Base-by-base conservation (phyloP, 2,797 vertebrate genomes). In the Peromyscus nudipes region DNA sequence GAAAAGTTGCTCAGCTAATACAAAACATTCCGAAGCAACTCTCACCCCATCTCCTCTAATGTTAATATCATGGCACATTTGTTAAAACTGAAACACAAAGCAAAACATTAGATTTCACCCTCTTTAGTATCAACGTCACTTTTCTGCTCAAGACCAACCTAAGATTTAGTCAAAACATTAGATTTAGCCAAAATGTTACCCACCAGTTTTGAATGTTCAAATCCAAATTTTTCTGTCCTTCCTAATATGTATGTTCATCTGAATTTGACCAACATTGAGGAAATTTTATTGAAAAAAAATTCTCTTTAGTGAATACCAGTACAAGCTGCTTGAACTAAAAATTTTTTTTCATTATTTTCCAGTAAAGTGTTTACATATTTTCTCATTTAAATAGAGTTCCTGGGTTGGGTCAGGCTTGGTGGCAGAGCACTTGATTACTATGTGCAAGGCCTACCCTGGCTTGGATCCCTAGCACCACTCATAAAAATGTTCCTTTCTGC, bases 221-320 rank as follows among this genome's bases (percentile, higher is more conserved):
- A 81, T 52, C 6, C 27, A 40, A 29, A 60, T 81, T 21, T 19
- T 84, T 81, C 79, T 52, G 60, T 73, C 62, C 67, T 93, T 69
- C 55, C 76, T 43, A 73, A 65, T 62, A 52, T 25, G 23, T 19
- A 46, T 46, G 93, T 87, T 92, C 34, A 71, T 40, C 57, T 84
- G 37, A 94, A 89, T 94, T 91, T 96, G 86, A 71, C 46, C 14
- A 71, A 69, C 29, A 43, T 0, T 49, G 37, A 84, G 81, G 75
- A 94, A 25, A 23, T 92, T 76, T 40, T 52, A 40, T 6, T 62
- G 43, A 73, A 76, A 67, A 57, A 90, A 37, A 91, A 37, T 62
- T 96, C 86, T 84, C 49, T 69, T 86, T 69, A 19, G n/a, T 40
- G 34, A 94, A 64, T 75, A 25, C 40, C 19, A 85, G 64, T 57